A percentile compares a stretch with the other conserved stretches of the same genome.
Conservation (phyloP, 2,888 invertebrate genomes). For the Nemotelus nigrinus region DNA sequence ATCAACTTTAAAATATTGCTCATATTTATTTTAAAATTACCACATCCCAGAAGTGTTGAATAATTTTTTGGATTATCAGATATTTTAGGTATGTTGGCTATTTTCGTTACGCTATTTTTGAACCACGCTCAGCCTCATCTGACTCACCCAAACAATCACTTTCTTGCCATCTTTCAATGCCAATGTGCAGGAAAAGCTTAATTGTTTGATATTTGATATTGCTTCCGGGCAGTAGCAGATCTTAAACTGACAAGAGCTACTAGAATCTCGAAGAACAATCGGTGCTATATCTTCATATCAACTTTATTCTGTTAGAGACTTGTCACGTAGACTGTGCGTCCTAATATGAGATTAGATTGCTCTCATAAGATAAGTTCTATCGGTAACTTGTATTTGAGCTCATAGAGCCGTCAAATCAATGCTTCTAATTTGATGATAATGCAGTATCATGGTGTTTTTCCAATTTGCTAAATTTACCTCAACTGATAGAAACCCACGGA, state of each 20-base stretch:
- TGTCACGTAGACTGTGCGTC: not conserved
- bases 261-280: not conserved
- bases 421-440: not conserved
- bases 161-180: too few relatives aligned
- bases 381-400: not conserved
- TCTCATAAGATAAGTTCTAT: not conserved
- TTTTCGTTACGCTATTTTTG: too few relatives aligned
- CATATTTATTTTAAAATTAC: too few relatives aligned
- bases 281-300: not conserved
- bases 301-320: not conserved
- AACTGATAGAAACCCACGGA: not conserved
- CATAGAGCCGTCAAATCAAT: not conserved
- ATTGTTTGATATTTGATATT: not conserved
- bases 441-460: not conserved
- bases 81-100: too few relatives aligned
- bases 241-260: conserved; percentile 2
- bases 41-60: too few relatives aligned
- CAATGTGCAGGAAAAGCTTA: too few relatives aligned
- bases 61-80: too few relatives aligned
- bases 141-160: too few relatives aligned
- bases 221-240: conserved; percentile 26
- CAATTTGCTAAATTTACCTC: conserved; percentile 13
- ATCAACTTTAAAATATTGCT: too few relatives aligned
- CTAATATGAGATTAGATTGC: conserved; percentile 6
- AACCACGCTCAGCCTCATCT: too few relatives aligned